phyloP scores from a whole-genome alignment of 2,888 invertebrate genomes.

The Seira musarum region DNA sequence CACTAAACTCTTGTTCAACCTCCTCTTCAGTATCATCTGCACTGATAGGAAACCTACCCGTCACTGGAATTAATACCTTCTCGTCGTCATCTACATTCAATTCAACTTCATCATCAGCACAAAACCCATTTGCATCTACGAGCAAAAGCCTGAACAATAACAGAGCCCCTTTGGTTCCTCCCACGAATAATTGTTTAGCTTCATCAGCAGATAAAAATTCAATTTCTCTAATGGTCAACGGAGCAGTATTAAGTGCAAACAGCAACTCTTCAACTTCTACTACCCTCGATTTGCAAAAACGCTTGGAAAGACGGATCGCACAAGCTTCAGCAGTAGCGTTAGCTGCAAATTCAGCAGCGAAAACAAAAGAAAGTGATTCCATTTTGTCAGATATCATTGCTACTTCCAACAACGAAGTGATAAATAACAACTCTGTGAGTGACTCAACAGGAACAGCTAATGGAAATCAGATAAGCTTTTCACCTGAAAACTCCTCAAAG shows the following conservation, averaged over 20 bases:
- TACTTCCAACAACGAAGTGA: not conserved
- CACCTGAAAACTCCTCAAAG: slow-evolving; percentile 20
- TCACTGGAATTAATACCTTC: slow-evolving; percentile 49
- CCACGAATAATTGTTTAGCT: not conserved
- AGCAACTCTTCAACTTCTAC: slow-evolving; percentile 15
- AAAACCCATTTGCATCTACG: slow-evolving; percentile 9
- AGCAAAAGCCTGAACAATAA: not conserved
- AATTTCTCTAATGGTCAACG: slow-evolving; percentile 57
- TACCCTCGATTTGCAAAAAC: slow-evolving; percentile 59
- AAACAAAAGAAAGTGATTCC: slow-evolving; percentile 31
- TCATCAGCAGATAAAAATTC: slow-evolving; percentile 28
- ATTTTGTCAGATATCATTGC: slow-evolving; percentile 24
- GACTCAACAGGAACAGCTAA: slow-evolving; percentile 5
- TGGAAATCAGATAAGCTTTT: slow-evolving; percentile 52
- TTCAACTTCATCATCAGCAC: too few relatives aligned
- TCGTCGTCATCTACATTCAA: too few relatives aligned
- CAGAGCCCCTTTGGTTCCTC: not conserved
- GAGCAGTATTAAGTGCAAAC: slow-evolving; percentile 33
- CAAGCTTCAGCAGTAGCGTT: slow-evolving; percentile 55
- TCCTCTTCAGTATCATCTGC: slow-evolving; percentile 14
- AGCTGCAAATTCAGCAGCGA: slow-evolving; percentile 23
- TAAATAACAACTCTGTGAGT: not conserved
- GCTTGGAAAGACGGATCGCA: slow-evolving; percentile 65
- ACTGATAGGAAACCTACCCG: not conserved
- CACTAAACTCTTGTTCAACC: slow-evolving; percentile 8